Percentiles rank a stretch among this genome's conserved stretches.
Conservation (phyloP, 2,113 vertebrate species). For the Pandion haliaetus region DNA sequence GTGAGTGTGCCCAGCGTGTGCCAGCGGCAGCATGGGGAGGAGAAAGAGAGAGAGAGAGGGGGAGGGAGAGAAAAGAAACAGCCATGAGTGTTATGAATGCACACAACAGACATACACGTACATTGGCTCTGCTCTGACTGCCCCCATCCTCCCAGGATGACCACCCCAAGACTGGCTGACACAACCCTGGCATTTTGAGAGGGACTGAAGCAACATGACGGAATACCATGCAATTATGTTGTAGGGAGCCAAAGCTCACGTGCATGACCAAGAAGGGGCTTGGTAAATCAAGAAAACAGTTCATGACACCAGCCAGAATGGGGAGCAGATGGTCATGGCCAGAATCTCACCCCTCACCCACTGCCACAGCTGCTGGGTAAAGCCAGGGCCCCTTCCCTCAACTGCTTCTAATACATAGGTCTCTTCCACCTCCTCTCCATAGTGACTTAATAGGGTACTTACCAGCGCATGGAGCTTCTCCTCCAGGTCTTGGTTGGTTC, state of each 20-base stretch:
- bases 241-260: conserved; percentile 22
- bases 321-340: neutral
- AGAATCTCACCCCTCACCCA: neutral
- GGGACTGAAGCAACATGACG: conserved; percentile 51
- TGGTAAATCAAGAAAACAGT: neutral
- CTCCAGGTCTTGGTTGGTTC: conserved; percentile 96
- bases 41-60: conserved; percentile 60
- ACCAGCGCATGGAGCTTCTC: conserved; percentile 96
- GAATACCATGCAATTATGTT: conserved; percentile 33
- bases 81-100: conserved; percentile 78
- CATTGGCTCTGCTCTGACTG: conserved; percentile 10
- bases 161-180: conserved; percentile 9
- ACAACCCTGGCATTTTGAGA: neutral
- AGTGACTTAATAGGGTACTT: conserved; percentile 23
- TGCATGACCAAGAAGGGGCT: neutral
- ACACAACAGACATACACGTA: conserved; percentile 55
- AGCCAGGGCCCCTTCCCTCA: neutral
- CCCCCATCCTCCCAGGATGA: neutral
- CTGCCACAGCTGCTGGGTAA: neutral
- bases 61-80: conserved; percentile 79
- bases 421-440: neutral
- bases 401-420: neutral
- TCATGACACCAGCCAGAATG: neutral
- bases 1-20: conserved; percentile 75
- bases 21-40: conserved; percentile 84